Base-by-base conservation (phyloP, 64 coral and sea anemone species). In the Pocillopora verrucosa region DNA sequence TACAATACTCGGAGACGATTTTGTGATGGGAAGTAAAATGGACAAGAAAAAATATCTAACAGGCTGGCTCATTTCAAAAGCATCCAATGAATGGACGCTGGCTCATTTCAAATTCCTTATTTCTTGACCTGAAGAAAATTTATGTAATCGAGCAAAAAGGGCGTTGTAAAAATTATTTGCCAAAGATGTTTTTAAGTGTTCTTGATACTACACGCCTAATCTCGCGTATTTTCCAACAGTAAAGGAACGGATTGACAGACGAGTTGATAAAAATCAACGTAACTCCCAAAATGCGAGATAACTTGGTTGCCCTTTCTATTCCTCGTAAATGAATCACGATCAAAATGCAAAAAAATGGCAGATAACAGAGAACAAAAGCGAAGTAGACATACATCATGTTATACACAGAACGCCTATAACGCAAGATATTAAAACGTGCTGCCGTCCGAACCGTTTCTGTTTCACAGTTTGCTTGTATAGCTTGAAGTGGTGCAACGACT, bases 191-290 rank as follows among this genome's bases (percentile, higher is more conserved):
- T 13, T 5, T 13, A 3, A 85, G 20, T 2, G 82, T 85, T 20
- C 36, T 72, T 65, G 22, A 57, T 6, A 85, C 65, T 20, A 11
- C 51, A 16, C 82, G 65, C 22, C 82, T 58, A 1, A 85, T 85
- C 5, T 22, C 82, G 34, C 82, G 63, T 24, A 85, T 85, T 85
- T 65, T 68, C 82, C 63, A 85, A 57, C 65, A 85, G n/a, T 85
- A 85, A 56, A 85, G 64, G 1, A 85, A 19, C 2, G 82, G 82
- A 65, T 72, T 85, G 19, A 85, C 63, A 4, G 82, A 85, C 26
- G 82, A 72, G 45, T 85, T 85, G 64, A 85, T 45, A 5, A 58
- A 72, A 16, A 58, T 72, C 36, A 72, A 85, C 15, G 82, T 85
- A 17, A 38, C 36, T 72, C 38, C 65, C 16, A 72, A 57, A 25